Percentiles rank a stretch among this genome's conserved stretches.
Conservation (phyloP, 2,113 vertebrate genomes). For the Ciconia maguari region DNA sequence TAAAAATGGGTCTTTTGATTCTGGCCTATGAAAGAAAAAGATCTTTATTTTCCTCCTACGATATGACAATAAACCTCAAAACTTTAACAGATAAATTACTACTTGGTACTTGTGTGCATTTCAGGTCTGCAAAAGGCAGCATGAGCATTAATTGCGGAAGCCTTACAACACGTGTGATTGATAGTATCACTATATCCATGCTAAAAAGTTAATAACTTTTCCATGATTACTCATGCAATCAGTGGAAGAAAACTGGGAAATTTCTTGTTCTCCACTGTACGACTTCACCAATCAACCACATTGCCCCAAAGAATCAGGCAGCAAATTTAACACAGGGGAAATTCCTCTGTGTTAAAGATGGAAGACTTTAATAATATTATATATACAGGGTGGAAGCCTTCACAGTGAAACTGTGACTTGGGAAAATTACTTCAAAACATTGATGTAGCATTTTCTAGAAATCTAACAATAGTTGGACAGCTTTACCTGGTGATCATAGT, state of each 20-base stretch:
- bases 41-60: not conserved
- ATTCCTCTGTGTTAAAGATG: not conserved
- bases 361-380: not conserved
- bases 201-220: not conserved
- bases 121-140: not conserved
- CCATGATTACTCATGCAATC: not conserved
- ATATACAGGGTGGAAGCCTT: not conserved
- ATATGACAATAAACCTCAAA: not conserved
- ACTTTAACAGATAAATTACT: not conserved
- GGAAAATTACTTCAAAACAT: not conserved
- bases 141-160: not conserved
- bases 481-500: slow-evolving; percentile 79
- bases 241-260: not conserved
- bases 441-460: not conserved
- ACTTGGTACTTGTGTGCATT: not conserved
- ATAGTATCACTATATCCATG: not conserved
- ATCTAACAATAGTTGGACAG: not conserved
- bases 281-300: not conserved
- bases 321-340: not conserved
- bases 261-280: not conserved
- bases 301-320: fast-evolving
- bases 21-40: not conserved
- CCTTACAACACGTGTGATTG: not conserved
- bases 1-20: not conserved
- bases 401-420: not conserved